Evolutionary conservation across 2,113 vertebrate species (phyloP).

Genomic region (Camelus bactrianus): DNA sequence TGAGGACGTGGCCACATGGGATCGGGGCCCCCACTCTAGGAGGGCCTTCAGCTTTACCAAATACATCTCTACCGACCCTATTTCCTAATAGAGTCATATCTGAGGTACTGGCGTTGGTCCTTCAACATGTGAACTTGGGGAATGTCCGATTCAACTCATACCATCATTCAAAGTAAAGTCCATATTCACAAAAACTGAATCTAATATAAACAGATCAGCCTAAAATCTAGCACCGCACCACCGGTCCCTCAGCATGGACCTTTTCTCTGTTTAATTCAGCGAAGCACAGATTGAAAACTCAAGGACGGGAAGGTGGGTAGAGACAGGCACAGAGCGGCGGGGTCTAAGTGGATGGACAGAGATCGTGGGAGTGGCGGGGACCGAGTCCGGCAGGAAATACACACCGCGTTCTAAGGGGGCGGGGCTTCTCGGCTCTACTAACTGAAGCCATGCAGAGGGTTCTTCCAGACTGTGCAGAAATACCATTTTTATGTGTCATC

Average conservation of each 20-base stretch:
- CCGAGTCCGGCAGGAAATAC: accelerated
- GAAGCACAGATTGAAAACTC: not conserved
- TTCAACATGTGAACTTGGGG: not conserved
- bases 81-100: not conserved
- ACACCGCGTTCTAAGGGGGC: too few relatives aligned
- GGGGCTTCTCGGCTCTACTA: too few relatives aligned
- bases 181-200: not conserved
- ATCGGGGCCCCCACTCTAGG: not conserved
- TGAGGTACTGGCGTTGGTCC: not conserved
- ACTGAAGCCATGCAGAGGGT: not conserved
- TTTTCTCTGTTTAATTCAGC: not conserved
- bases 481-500: not conserved
- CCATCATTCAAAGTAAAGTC: not conserved
- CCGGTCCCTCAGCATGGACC: not conserved
- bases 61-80: not conserved
- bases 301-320: not conserved
- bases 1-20: not conserved
- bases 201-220: not conserved
- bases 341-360: not conserved
- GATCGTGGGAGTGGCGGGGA: not conserved
- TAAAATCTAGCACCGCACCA: not conserved
- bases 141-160: not conserved
- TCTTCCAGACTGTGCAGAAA: not conserved
- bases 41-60: not conserved
- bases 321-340: too few relatives aligned